A percentile compares a stretch with the other conserved stretches of the same genome.
phyloP scores from a whole-genome alignment of 2,113 vertebrate species.

The Bagarius yarrelli region DNA sequence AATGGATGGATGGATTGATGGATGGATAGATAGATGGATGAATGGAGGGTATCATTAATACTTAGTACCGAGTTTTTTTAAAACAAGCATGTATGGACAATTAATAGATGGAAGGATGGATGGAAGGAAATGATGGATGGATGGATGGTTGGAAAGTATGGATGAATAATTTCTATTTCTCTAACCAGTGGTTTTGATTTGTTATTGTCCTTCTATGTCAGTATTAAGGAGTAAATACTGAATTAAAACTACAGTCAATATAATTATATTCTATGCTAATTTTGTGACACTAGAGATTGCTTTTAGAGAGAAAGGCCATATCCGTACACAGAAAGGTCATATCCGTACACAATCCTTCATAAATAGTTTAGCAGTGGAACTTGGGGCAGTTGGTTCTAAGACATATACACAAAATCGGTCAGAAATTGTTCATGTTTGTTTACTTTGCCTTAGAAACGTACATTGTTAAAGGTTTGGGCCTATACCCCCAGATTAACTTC shows the following conservation, averaged over 20 bases:
- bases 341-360: background rate
- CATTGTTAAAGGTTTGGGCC: constrained; percentile 11
- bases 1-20: too few species aligned
- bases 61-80: too few species aligned
- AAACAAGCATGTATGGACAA: too few species aligned
- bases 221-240: background rate
- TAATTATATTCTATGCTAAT: background rate
- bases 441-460: background rate
- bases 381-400: too few species aligned
- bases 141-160: too few species aligned
- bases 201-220: background rate
- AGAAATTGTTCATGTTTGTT: constrained; percentile 10
- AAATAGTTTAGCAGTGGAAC: background rate
- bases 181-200: background rate
- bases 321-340: background rate
- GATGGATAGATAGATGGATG: too few species aligned
- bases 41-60: too few species aligned
- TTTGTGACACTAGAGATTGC: too few species aligned
- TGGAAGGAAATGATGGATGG: too few species aligned
- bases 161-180: background rate
- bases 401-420: constrained; percentile 9
- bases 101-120: too few species aligned
- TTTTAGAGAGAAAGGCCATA: background rate
- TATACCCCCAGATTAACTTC: background rate
- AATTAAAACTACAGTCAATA: background rate